These are phyloP conservation scores for Aphrophora alni DNA, from an alignment of 2,888 invertebrate genomes.

Conservation along the genomic window DNA sequence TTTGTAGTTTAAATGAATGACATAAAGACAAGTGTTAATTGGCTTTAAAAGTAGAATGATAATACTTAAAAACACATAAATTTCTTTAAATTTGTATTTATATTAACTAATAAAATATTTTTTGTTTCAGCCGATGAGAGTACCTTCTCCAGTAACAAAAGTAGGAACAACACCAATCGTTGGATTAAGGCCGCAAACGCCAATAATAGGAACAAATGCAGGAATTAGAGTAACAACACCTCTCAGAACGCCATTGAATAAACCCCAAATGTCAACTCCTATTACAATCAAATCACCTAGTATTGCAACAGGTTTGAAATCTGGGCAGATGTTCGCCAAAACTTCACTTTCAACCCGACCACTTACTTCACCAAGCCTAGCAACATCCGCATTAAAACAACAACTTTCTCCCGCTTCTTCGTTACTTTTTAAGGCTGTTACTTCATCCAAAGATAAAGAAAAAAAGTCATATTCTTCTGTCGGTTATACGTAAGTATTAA, in stretches of 20 bases:
- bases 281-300: constrained; percentile 29
- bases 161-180: constrained; percentile 50
- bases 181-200: constrained; percentile 28
- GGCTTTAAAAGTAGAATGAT: too few species aligned
- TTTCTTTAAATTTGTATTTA: constrained; percentile 22
- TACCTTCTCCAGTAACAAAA: constrained; percentile 55
- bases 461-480: constrained; percentile 70
- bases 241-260: background rate
- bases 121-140: constrained; percentile 49
- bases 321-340: constrained; percentile 34
- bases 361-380: constrained; percentile 49
- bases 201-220: constrained; percentile 39
- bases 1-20: too few species aligned
- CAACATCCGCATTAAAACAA: constrained; percentile 58
- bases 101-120: background rate
- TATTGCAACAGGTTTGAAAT: constrained; percentile 15
- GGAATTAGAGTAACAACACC: constrained; percentile 34
- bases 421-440: constrained; percentile 59
- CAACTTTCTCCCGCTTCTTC: constrained; percentile 57
- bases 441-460: constrained; percentile 77
- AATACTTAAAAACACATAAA: constrained; percentile 16
- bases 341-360: constrained; percentile 45
- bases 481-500: constrained; percentile 59
- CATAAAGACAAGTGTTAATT: too few species aligned
- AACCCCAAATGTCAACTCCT: constrained; percentile 28